Evolutionary conservation across 2,888 invertebrate genomes (phyloP).

Genomic region (Chaitophorus viminalis): DNA sequence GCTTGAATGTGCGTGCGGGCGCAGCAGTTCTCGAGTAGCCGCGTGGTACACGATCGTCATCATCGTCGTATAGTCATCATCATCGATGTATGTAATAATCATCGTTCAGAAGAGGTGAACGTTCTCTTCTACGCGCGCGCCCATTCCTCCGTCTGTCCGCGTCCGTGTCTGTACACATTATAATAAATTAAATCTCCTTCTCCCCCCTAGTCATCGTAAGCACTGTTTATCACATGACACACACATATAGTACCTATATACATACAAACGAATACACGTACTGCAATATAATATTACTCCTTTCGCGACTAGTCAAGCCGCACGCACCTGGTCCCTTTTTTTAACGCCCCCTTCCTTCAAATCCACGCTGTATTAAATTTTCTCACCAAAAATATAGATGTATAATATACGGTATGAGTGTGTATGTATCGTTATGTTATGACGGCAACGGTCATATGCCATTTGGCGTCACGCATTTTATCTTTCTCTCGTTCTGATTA

Average conservation of each 20-base stretch:
- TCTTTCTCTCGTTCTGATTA: no score
- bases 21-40: constrained; percentile 16
- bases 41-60: constrained; percentile 50
- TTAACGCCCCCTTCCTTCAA: neutral
- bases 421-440: neutral
- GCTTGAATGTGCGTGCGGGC: neutral
- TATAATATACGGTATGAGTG: neutral
- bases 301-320: neutral
- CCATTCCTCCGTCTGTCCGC: neutral
- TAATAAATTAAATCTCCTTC: neutral
- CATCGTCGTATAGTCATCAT: neutral
- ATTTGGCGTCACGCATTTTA: no score
- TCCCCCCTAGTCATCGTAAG: neutral
- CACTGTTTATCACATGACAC: no score
- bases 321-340: constrained; percentile 43
- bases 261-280: neutral
- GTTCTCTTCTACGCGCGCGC: neutral
- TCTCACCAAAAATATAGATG: no score
- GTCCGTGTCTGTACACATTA: neutral
- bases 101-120: neutral
- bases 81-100: neutral
- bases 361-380: no score
- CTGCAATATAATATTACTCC: constrained; percentile 8
- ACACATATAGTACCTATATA: no score
- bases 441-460: no score